These are phyloP conservation scores for Nasonovia ribisnigri DNA, from an alignment of 2,888 invertebrate species.

Conservation along the genomic window DNA sequence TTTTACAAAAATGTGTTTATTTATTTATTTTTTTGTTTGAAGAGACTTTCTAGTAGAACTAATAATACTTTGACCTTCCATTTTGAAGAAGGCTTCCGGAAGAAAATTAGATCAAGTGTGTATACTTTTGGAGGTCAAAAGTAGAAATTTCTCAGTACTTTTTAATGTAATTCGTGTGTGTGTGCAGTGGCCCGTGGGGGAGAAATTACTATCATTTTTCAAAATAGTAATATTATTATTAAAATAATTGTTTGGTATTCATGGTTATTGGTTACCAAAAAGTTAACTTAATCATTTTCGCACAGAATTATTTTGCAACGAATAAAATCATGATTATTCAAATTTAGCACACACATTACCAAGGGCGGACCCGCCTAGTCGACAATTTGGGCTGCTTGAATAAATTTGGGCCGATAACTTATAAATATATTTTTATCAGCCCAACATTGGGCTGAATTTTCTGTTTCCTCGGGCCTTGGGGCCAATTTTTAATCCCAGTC, in stretches of 20 bases:
- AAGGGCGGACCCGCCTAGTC: no score
- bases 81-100: background rate
- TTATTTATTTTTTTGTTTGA: background rate
- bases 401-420: no score
- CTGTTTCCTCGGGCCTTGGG: no score
- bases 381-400: no score
- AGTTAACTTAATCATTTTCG: background rate
- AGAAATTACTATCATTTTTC: background rate
- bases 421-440: no score
- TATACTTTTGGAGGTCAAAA: background rate
- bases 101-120: background rate
- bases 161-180: background rate
- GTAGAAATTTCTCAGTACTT: background rate
- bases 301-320: background rate
- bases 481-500: no score
- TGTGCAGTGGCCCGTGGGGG: no score
- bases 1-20: background rate
- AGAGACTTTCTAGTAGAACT: background rate
- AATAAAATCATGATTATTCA: background rate
- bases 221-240: background rate
- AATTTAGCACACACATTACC: background rate
- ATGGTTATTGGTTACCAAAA: background rate
- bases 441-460: no score
- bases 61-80: background rate
- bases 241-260: background rate